Conservation (phyloP, 1,140 invertebrate species). For the Lasioglossum albipes region DNA sequence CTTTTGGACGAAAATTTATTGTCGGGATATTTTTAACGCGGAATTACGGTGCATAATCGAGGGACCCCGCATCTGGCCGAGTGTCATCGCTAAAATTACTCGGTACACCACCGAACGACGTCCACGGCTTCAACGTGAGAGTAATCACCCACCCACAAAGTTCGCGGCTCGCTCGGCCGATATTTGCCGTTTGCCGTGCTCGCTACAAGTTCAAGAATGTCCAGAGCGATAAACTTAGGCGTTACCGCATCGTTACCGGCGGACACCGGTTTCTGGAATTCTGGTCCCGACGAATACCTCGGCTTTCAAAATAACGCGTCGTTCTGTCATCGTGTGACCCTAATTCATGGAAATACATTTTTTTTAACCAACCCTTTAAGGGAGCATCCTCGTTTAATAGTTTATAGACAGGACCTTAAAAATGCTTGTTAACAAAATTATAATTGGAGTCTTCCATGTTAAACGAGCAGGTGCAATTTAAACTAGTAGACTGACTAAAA, state of each 20-base stretch:
- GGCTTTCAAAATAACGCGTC: background rate
- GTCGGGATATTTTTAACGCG: slow-evolving; percentile 18
- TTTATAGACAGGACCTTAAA: no score
- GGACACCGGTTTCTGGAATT: slow-evolving; percentile 48
- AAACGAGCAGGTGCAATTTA: no score
- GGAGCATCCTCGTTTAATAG: no score
- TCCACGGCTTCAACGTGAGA: slow-evolving; percentile 28
- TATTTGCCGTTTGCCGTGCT: background rate
- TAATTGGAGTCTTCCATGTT: no score
- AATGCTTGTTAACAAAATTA: no score
- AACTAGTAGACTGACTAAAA: no score
- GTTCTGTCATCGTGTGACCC: background rate
- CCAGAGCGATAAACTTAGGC: slow-evolving; percentile 60
- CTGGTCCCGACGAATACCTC: background rate
- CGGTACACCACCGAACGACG: slow-evolving; percentile 33
- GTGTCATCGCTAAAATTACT: slow-evolving; percentile 73
- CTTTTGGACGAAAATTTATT: slow-evolving; percentile 16
- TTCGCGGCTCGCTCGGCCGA: slow-evolving; percentile 41
- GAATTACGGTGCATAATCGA: slow-evolving; percentile 32
- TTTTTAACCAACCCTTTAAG: no score
- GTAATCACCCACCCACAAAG: slow-evolving; percentile 52
- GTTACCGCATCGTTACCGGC: slow-evolving; percentile 55
- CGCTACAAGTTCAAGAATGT: slow-evolving; percentile 49
- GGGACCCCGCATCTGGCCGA: slow-evolving; percentile 26
- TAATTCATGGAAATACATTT: no score